Conservation (phyloP, 2,797 vertebrate species). For the Denticeps clupeoides region DNA sequence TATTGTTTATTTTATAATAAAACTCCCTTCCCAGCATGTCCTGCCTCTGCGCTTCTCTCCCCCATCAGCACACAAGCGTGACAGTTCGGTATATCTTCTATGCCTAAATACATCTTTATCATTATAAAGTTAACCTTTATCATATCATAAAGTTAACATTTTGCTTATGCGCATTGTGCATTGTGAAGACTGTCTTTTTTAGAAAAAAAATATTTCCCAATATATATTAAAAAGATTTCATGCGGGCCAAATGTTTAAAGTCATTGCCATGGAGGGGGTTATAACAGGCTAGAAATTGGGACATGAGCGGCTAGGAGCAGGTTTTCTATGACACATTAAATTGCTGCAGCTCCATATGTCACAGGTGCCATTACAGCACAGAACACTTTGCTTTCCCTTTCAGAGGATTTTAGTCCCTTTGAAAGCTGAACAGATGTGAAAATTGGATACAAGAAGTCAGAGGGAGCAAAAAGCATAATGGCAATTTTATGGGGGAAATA, state of each 20-base stretch:
- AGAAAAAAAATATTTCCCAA: no score
- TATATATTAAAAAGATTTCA: background rate
- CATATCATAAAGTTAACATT: no score
- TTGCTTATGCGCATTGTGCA: no score
- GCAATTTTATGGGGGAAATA: background rate
- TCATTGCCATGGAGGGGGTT: constrained; percentile 9
- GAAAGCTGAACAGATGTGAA: background rate
- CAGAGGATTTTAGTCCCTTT: background rate
- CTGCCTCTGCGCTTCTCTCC: no score
- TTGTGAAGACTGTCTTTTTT: no score
- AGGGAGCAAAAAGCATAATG: background rate
- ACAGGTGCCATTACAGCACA: constrained; percentile 5
- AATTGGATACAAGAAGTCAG: constrained; percentile 1
- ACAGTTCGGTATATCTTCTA: no score
- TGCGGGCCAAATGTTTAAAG: background rate
- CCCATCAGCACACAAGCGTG: no score
- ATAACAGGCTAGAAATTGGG: constrained; percentile 18
- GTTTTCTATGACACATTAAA: constrained; percentile 7
- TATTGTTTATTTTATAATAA: no score
- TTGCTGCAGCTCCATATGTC: constrained; percentile 1
- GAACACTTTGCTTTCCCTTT: background rate
- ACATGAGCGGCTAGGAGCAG: background rate
- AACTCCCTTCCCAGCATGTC: no score
- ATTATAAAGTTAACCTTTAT: no score
- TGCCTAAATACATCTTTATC: no score